Evolutionary conservation across 2,888 invertebrate species (phyloP).

Genomic region (Meteorus colon): DNA sequence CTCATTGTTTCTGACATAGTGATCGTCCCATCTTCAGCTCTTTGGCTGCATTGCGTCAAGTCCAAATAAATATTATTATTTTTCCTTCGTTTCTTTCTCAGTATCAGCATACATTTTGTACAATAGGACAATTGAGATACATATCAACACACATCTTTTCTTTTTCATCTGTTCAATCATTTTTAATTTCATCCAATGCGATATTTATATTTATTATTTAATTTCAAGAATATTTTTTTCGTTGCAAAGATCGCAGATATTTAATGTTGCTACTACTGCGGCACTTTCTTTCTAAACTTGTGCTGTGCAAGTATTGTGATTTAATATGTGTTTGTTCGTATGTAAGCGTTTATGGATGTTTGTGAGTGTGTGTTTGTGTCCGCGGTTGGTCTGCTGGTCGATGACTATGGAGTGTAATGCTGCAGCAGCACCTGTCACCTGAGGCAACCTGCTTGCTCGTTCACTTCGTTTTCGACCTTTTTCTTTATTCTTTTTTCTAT

Average conservation of each 20-base stretch:
- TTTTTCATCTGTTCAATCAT: too few relatives aligned
- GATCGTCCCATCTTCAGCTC: conserved; percentile 13
- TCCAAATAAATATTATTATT: neutral
- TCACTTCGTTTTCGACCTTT: conserved; percentile 44
- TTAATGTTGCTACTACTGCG: conserved; percentile 38
- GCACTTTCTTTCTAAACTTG: conserved; percentile 47
- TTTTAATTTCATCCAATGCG: too few relatives aligned
- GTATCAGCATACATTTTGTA: neutral
- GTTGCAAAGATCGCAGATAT: conserved; percentile 1
- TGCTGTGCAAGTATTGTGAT: neutral
- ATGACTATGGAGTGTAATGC: conserved; percentile 41
- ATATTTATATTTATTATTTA: neutral
- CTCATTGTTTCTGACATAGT: conserved; percentile 36
- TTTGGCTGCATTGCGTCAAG: conserved; percentile 1
- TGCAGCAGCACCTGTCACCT: conserved; percentile 44
- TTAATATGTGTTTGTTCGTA: neutral
- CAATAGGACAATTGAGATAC: too few relatives aligned
- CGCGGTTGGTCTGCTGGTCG: conserved; percentile 40
- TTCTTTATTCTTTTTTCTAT: conserved; percentile 12
- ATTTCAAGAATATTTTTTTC: conserved; percentile 15
- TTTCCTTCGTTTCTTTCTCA: neutral
- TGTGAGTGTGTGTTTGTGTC: neutral
- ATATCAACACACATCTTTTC: too few relatives aligned
- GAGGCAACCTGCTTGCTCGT: conserved; percentile 42
- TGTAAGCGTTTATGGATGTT: neutral